Evolutionary conservation across 1,140 invertebrate species (phyloP).

Genomic region (Berghia stephanieae): DNA sequence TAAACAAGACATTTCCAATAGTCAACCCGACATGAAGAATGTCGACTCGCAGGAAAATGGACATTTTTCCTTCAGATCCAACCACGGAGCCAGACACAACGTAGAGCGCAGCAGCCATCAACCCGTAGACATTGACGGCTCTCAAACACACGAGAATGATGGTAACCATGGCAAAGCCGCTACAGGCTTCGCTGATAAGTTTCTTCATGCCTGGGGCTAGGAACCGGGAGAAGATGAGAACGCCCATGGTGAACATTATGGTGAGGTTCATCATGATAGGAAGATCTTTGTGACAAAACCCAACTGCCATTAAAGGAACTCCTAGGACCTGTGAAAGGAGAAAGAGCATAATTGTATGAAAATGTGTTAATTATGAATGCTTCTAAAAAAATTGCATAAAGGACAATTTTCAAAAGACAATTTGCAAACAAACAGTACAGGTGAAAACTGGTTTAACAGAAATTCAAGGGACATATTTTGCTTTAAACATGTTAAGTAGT

Average conservation of each 20-base stretch:
- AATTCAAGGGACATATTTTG: no score
- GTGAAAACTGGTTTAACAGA: no score
- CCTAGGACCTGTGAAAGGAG: constrained; percentile 31
- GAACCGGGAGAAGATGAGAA: constrained; percentile 34
- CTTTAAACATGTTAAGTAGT: no score
- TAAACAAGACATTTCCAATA: constrained; percentile 46
- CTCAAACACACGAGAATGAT: constrained; percentile 41
- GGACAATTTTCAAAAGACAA: no score
- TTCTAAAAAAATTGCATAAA: no score
- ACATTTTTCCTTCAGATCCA: constrained; percentile 38
- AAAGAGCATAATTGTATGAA: no score
- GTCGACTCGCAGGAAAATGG: constrained; percentile 45
- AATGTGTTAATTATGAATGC: no score
- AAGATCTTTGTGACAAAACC: constrained; percentile 41
- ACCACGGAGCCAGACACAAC: constrained; percentile 39
- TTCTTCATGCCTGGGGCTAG: constrained; percentile 35
- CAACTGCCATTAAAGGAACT: constrained; percentile 41
- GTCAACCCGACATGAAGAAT: constrained; percentile 46
- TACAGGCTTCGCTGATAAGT: constrained; percentile 36
- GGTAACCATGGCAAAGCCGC: constrained; percentile 45
- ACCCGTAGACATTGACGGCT: constrained; percentile 43
- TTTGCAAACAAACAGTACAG: no score
- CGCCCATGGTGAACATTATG: constrained; percentile 37
- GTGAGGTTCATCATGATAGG: constrained; percentile 38
- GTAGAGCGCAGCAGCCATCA: constrained; percentile 42